These are phyloP conservation scores for Mesodorylaimus sp. DNA, from an alignment of 2,888 invertebrate species.

Conservation along the genomic window DNA sequence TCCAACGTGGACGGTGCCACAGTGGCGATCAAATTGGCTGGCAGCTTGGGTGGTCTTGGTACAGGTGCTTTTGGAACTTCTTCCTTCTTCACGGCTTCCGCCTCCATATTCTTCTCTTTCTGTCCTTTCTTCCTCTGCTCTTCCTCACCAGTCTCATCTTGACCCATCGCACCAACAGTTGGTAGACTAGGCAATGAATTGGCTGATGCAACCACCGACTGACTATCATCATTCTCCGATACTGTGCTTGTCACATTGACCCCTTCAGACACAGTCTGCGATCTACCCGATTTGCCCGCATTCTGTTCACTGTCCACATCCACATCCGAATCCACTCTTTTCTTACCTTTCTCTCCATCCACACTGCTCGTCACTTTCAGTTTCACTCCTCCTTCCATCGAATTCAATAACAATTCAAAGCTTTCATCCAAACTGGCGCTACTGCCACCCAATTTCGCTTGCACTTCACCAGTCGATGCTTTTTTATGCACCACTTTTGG, in stretches of 20 bases:
- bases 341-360: too few relatives aligned
- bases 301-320: neutral
- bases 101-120: neutral
- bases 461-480: neutral
- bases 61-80: neutral
- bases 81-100: neutral
- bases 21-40: neutral
- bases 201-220: neutral
- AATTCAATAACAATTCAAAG: neutral
- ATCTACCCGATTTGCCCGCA: neutral
- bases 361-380: too few relatives aligned
- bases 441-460: neutral
- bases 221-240: neutral
- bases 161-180: neutral
- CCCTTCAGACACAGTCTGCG: neutral
- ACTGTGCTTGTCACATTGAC: too few relatives aligned
- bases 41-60: neutral
- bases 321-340: too few relatives aligned
- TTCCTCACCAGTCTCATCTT: neutral
- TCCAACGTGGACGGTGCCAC: constrained; percentile 5
- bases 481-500: neutral
- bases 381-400: neutral
- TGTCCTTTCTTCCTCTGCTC: neutral
- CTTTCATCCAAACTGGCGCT: constrained; percentile 5
- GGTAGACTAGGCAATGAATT: neutral